phyloP scores from a whole-genome alignment of 2,113 vertebrate genomes.

The Larimichthys polyactis region DNA sequence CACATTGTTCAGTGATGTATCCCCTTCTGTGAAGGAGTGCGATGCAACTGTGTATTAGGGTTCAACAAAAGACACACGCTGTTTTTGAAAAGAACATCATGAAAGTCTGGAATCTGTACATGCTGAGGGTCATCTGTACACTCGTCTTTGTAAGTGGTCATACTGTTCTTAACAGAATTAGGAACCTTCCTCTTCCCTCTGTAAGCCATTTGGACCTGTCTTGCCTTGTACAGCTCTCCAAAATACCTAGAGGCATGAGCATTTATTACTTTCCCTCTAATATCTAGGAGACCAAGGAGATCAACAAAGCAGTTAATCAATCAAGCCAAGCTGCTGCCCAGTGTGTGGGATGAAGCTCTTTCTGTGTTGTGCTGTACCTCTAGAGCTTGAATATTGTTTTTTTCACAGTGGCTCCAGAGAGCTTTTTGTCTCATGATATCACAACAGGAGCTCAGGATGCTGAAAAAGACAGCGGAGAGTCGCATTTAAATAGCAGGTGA shows the following conservation, averaged over 20 bases:
- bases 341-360: constrained; percentile 51
- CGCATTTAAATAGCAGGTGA: constrained; percentile 4
- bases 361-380: constrained; percentile 43
- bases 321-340: constrained; percentile 61
- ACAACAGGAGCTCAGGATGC: constrained; percentile 6
- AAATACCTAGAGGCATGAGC: constrained; percentile 57
- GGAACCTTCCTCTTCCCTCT: constrained; percentile 17
- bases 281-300: constrained; percentile 65
- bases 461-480: constrained; percentile 16
- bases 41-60: background rate
- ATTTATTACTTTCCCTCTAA: constrained; percentile 73
- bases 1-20: background rate
- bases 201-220: constrained; percentile 52
- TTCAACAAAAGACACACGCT: constrained; percentile 5
- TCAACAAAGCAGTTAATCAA: constrained; percentile 71
- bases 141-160: constrained; percentile 14
- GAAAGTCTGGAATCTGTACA: constrained; percentile 1
- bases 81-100: constrained; percentile 16
- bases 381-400: constrained; percentile 52
- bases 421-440: constrained; percentile 45
- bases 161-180: constrained; percentile 10
- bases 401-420: constrained; percentile 42
- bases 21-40: background rate
- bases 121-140: background rate
- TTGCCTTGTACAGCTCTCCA: constrained; percentile 15